phyloP scores from a whole-genome alignment of 2,797 vertebrate species.

The Propithecus perrieri region DNA sequence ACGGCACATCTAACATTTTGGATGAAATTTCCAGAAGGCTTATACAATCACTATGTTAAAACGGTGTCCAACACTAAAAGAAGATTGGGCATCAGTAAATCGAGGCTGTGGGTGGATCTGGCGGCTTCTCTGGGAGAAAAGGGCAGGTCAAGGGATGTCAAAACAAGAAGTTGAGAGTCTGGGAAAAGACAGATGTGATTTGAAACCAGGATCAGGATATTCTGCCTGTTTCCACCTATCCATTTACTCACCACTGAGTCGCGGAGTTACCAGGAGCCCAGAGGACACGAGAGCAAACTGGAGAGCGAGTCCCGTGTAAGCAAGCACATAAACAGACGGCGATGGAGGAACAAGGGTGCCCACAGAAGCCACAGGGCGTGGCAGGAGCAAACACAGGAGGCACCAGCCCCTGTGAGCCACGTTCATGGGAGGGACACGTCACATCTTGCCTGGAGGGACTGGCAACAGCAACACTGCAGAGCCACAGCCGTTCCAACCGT shows the following conservation, averaged over 20 bases:
- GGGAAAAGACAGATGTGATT: not conserved
- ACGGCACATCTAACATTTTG: not conserved
- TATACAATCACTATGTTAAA: not conserved
- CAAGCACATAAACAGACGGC: not conserved
- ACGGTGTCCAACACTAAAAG: no score
- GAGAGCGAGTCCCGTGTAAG: not conserved
- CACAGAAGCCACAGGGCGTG: not conserved
- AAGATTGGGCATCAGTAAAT: not conserved
- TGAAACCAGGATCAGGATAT: accelerated
- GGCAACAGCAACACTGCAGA: not conserved
- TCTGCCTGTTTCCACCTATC: accelerated
- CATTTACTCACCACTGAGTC: not conserved
- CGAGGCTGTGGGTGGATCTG: not conserved
- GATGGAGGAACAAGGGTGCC: not conserved
- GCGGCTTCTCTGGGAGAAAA: not conserved
- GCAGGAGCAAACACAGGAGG: not conserved
- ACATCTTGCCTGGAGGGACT: accelerated
- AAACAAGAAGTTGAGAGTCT: not conserved
- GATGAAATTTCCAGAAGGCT: not conserved
- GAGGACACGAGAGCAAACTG: accelerated
- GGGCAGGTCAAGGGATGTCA: not conserved
- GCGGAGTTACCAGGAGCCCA: not conserved
- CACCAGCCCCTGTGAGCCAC: not conserved
- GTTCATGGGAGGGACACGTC: accelerated
- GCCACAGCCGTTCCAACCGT: not conserved